Conservation (phyloP, 2,113 vertebrate genomes). For the Microcebus griseorufus region DNA sequence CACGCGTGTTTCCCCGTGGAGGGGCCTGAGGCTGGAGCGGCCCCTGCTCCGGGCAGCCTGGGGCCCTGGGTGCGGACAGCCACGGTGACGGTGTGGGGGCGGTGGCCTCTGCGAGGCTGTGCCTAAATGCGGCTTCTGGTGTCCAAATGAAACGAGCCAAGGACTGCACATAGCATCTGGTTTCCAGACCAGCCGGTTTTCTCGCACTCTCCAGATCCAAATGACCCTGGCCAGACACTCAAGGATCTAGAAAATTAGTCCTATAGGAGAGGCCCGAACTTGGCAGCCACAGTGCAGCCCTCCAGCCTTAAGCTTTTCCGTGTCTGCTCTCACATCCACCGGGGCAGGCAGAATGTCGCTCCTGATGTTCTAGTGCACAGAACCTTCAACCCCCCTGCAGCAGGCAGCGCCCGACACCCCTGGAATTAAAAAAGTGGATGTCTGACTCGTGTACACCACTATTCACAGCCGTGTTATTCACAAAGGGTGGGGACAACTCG, state of each 20-base stretch:
- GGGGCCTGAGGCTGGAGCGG: background rate
- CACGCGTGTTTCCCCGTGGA: fast-evolving
- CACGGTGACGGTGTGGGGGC: fast-evolving
- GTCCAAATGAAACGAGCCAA: background rate
- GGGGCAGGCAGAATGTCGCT: fast-evolving
- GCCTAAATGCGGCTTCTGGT: background rate
- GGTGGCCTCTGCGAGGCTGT: fast-evolving
- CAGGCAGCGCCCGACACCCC: fast-evolving
- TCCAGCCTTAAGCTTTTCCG: background rate
- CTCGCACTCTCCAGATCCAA: background rate
- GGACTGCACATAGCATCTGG: fast-evolving
- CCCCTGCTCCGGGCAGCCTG: too few relatives aligned
- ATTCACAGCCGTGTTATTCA: too few relatives aligned
- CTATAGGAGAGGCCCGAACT: fast-evolving
- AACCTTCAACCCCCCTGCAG: fast-evolving
- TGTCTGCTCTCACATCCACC: background rate
- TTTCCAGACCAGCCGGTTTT: background rate
- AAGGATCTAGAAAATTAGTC: background rate
- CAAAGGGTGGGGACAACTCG: fast-evolving
- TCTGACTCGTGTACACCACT: fast-evolving
- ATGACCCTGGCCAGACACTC: too few relatives aligned
- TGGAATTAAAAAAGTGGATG: background rate
- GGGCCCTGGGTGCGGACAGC: background rate
- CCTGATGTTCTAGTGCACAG: fast-evolving
- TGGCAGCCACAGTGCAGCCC: fast-evolving